Conservation (phyloP, 2,113 vertebrate species). For the Pithys albifrons region DNA sequence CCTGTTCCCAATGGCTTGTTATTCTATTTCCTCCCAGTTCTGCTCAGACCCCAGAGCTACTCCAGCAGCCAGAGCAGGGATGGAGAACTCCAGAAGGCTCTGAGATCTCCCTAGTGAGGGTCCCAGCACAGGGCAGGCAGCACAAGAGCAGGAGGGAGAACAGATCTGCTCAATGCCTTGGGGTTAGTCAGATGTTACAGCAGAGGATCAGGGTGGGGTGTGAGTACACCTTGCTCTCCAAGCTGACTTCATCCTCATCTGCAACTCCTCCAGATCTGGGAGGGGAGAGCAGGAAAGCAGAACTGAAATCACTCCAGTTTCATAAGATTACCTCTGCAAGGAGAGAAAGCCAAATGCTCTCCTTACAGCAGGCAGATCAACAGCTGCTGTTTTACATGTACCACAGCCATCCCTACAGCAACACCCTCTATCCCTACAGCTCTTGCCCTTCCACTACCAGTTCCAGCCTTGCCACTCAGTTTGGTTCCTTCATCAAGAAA, state of each 20-base stretch:
- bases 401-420: not conserved
- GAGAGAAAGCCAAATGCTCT: not conserved
- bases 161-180: not conserved
- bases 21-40: not conserved
- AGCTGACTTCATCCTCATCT: conserved; percentile 52
- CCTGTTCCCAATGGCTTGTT: not conserved
- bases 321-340: not conserved
- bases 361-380: not conserved
- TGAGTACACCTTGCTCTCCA: conserved; percentile 36
- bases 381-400: not conserved
- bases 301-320: conserved; percentile 23
- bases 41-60: not conserved
- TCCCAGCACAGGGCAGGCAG: not conserved
- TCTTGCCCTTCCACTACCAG: not conserved
- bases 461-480: not conserved
- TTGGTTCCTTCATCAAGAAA: not conserved
- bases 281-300: conserved; percentile 13
- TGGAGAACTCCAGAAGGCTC: not conserved
- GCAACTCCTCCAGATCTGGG: conserved; percentile 33
- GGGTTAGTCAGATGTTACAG: conserved; percentile 24
- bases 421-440: not conserved
- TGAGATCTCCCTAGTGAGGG: not conserved
- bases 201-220: not conserved
- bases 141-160: not conserved
- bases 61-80: not conserved